Percentiles rank a stretch among this genome's conserved stretches.
phyloP scores from a whole-genome alignment of 1,140 invertebrate genomes.

The Kradibia gibbosae region DNA sequence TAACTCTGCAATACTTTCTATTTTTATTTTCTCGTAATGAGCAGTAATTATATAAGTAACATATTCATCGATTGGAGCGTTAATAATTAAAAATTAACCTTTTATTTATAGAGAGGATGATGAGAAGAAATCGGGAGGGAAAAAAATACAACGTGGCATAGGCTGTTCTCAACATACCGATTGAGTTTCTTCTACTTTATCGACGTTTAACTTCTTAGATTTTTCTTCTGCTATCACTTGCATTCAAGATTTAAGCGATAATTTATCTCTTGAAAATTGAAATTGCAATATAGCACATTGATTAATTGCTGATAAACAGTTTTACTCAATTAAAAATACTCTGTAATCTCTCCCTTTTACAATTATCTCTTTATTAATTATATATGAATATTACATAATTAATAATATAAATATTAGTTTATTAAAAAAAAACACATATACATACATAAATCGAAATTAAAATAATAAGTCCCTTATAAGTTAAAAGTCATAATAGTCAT shows the following conservation, averaged over 20 bases:
- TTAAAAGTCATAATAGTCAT: no score
- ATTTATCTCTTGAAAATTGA: neutral
- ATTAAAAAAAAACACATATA: no score
- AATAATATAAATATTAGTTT: no score
- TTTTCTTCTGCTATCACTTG: neutral
- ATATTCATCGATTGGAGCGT: constrained; percentile 6
- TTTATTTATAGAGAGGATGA: constrained; percentile 14
- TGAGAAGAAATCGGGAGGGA: neutral
- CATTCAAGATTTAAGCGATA: neutral
- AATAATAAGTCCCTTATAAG: no score
- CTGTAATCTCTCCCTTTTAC: no score
- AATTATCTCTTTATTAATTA: no score
- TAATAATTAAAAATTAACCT: constrained; percentile 24
- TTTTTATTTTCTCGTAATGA: constrained; percentile 45
- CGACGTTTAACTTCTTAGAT: neutral
- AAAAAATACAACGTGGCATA: constrained; percentile 7
- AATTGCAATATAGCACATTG: neutral
- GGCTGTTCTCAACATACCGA: constrained; percentile 6
- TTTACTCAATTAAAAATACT: no score
- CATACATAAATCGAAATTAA: no score
- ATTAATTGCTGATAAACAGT: no score
- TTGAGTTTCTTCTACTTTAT: constrained; percentile 26
- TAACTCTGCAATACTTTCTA: constrained; percentile 24
- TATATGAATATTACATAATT: no score
- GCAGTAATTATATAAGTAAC: neutral